Conservation (phyloP, 2,888 invertebrate species). For the Hermaeophaga mercurialis region DNA sequence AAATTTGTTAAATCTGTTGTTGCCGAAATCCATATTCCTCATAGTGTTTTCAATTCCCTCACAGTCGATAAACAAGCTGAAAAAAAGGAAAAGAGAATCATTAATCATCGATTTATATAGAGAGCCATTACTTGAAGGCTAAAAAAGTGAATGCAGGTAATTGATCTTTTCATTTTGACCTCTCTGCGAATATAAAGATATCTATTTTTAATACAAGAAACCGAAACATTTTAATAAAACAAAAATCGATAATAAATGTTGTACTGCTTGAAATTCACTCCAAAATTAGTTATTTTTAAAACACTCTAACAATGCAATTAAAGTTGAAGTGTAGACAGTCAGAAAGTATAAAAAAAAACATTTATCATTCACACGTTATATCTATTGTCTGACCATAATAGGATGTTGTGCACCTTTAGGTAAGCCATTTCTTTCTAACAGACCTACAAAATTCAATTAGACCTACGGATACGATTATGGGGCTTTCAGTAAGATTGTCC, state of each 20-base stretch:
- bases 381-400: neutral
- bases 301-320: no score
- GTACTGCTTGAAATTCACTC: no score
- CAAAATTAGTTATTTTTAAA: no score
- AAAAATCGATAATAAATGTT: no score
- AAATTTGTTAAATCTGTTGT: constrained; percentile 27
- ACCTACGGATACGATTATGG: neutral
- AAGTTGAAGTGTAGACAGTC: no score
- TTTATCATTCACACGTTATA: no score
- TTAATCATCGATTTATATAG: neutral
- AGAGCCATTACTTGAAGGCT: neutral
- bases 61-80: constrained; percentile 46
- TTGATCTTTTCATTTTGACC: neutral
- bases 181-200: no score
- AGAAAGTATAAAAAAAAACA: no score
- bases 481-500: neutral
- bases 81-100: constrained; percentile 27
- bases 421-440: neutral
- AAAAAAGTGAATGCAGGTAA: neutral
- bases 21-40: constrained; percentile 36
- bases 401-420: neutral
- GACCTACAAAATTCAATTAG: constrained; percentile 7
- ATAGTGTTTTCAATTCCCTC: constrained; percentile 43
- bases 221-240: no score
- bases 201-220: no score